A percentile compares a stretch with the other conserved stretches of the same genome.
Evolutionary conservation across 2,113 vertebrate genomes (phyloP).

Genomic region (Heteronetta atricapilla): DNA sequence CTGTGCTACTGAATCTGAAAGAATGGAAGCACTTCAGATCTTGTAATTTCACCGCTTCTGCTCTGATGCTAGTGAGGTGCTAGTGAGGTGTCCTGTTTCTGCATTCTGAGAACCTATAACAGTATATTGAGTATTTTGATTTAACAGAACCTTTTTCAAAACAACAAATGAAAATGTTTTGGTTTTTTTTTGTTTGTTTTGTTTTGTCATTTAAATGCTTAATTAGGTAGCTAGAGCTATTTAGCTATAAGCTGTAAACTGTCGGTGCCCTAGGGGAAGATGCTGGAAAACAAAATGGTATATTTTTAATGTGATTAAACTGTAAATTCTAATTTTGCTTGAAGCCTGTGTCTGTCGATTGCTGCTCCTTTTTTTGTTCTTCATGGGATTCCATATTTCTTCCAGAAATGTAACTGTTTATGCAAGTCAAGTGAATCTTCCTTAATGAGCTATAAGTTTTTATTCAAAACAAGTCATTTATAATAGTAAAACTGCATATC

Average conservation of each 20-base stretch:
- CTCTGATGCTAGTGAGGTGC: not conserved
- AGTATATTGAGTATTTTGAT: not conserved
- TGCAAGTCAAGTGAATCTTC: constrained; percentile 78
- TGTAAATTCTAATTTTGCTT: constrained; percentile 69
- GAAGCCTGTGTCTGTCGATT: constrained; percentile 73
- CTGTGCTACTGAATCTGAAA: not conserved
- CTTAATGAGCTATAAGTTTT: constrained; percentile 68
- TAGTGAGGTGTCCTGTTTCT: not conserved
- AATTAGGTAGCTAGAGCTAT: constrained; percentile 17
- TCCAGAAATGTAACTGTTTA: constrained; percentile 76
- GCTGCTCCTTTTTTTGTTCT: constrained; percentile 70
- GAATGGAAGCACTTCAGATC: not conserved
- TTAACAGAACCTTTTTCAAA: not conserved
- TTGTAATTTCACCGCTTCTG: not conserved
- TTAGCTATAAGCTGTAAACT: constrained; percentile 62
- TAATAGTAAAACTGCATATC: constrained; percentile 77
- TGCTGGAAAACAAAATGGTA: constrained; percentile 71
- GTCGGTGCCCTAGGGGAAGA: constrained; percentile 58
- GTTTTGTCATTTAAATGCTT: constrained; percentile 8
- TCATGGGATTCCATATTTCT: constrained; percentile 73
- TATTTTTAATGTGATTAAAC: constrained; percentile 71
- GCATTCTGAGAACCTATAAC: not conserved
- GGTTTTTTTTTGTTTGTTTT: no score
- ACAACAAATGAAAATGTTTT: not conserved
- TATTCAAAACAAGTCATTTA: constrained; percentile 76